Conservation (phyloP, 2,888 invertebrate species). For the Euproctis similis region DNA sequence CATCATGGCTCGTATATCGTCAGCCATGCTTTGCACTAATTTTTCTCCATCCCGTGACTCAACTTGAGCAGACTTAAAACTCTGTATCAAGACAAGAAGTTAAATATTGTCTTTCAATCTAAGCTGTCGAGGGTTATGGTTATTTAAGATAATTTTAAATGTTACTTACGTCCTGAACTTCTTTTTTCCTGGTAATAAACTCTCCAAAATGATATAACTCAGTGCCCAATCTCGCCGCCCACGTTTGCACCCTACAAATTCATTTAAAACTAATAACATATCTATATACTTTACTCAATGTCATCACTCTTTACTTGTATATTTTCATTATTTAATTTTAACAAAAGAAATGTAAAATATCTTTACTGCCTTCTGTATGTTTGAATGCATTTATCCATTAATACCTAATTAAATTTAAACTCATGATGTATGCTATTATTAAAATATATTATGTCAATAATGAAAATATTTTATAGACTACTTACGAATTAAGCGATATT, state of each 20-base stretch:
- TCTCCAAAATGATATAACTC: slow-evolving; percentile 88
- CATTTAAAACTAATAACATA: background rate
- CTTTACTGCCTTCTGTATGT: too few relatives aligned
- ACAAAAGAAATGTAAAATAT: too few relatives aligned
- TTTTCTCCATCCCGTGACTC: slow-evolving; percentile 84
- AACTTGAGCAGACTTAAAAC: slow-evolving; percentile 86
- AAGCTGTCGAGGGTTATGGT: too few relatives aligned
- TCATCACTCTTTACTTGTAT: too few relatives aligned
- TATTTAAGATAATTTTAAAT: too few relatives aligned
- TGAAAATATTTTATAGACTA: too few relatives aligned
- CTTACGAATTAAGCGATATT: slow-evolving; percentile 68
- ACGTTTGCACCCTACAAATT: slow-evolving; percentile 80
- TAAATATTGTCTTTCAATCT: too few relatives aligned
- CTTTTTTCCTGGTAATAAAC: slow-evolving; percentile 85
- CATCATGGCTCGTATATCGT: slow-evolving; percentile 91
- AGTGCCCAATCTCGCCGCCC: slow-evolving; percentile 88
- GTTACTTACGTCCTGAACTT: slow-evolving; percentile 84
- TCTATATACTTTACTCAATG: too few relatives aligned
- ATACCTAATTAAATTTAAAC: too few relatives aligned
- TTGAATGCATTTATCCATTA: too few relatives aligned
- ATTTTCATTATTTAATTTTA: too few relatives aligned
- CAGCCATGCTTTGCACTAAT: slow-evolving; percentile 87
- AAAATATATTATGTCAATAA: slow-evolving; percentile 1
- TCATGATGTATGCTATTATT: too few relatives aligned
- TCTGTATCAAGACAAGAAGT: slow-evolving; percentile 62